Base-by-base conservation (phyloP, 2,888 invertebrate species). In the Morpho achilles region DNA sequence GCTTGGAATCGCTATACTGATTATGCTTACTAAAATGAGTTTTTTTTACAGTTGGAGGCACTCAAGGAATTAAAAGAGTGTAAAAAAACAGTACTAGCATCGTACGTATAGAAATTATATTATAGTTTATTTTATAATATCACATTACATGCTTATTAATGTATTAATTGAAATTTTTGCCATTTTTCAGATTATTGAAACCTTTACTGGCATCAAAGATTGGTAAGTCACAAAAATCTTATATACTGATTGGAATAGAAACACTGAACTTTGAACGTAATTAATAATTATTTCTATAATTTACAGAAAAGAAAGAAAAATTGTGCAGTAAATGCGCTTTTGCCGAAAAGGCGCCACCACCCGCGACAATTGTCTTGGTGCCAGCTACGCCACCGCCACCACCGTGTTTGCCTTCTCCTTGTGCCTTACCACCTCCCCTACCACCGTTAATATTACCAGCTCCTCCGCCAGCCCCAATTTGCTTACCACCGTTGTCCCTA, bases 61-160 rank as follows among this genome's bases (percentile, higher is more conserved):
- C 62, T 90, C 1, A 84, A 87, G 57, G 88, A 87, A 51, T 74
- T 88, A 72, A 89, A 88, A 65, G 86, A 87, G 71, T 89, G 87
- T 66, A 80, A 83, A 63, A 90, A 89, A 69, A 66, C 74, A 4
- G 80, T 82, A 2, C 63, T 87, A 10, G 75, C 82, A 51, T 72
- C 85, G 89, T 89, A 75, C 76, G 89, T 86, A 69, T 59, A 45
- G 9, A 50, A 44, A 32, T 32, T 3, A 32, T 32, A 32, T 32
- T 32, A 32, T 3, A 5, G 32, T 32, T 5, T 32, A 32, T 32
- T 32, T 32, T 32, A 32, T 32, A 32, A 32, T 32, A 32, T 32
- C 32, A 32, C 32, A 32, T 32, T 32, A 32, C 9, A 16, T 51
- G 46, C 52, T 7, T 47, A 48, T 49, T 53, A 45, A 4, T 40